Conservation (phyloP, 2,888 invertebrate species). For the Meloe dianella region DNA sequence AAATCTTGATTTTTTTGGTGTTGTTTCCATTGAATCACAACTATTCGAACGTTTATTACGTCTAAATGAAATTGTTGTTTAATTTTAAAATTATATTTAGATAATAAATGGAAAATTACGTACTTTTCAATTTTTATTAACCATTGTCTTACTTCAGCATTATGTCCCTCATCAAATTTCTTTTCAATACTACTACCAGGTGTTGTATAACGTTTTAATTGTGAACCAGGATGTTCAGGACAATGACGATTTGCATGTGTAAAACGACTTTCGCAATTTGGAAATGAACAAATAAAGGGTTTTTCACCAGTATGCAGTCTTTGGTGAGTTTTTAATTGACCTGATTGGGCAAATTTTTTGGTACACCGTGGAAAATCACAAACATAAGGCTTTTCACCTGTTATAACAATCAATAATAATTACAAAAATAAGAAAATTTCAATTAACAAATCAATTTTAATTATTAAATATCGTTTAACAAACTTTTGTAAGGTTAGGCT, state of each 20-base stretch:
- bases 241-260: constrained; percentile 81
- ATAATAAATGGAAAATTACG: constrained; percentile 14
- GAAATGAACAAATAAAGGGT: constrained; percentile 71
- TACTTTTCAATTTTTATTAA: constrained; percentile 44
- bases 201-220: constrained; percentile 53
- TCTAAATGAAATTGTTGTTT: constrained; percentile 26
- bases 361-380: constrained; percentile 77
- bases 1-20: constrained; percentile 46
- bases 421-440: constrained; percentile 20
- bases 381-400: constrained; percentile 75
- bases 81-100: background rate
- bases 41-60: constrained; percentile 33
- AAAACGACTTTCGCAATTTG: constrained; percentile 71
- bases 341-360: constrained; percentile 77
- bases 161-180: constrained; percentile 58
- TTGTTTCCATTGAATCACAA: constrained; percentile 40
- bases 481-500: constrained; percentile 19
- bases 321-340: constrained; percentile 79
- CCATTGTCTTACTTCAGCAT: constrained; percentile 59
- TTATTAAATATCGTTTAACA: background rate
- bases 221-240: constrained; percentile 71
- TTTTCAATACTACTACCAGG: constrained; percentile 51
- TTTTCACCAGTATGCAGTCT: constrained; percentile 78
- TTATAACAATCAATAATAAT: constrained; percentile 34
- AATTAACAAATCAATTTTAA: background rate